These are phyloP conservation scores for Phodopus roborovskii DNA, from an alignment of 2,113 vertebrate species.

Conservation along the genomic window DNA sequence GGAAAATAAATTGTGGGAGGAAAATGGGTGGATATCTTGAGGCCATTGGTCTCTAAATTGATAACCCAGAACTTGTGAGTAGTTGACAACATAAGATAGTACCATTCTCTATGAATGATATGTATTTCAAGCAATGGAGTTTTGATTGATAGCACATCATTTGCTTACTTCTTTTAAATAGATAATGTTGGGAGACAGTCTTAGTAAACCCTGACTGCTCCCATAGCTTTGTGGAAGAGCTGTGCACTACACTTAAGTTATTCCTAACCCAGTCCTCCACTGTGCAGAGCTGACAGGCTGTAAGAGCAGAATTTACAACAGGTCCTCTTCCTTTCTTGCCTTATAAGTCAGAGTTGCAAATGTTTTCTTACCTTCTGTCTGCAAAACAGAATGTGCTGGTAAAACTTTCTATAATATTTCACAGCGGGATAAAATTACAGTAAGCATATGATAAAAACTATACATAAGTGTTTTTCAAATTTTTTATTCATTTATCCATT, in stretches of 20 bases:
- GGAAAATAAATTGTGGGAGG: background rate
- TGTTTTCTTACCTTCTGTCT: background rate
- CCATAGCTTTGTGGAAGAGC: background rate
- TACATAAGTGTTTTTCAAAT: background rate
- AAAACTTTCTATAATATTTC: background rate
- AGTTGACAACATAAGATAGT: rapidly evolving
- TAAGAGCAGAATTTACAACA: background rate
- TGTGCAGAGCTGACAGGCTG: background rate
- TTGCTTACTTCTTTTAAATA: background rate
- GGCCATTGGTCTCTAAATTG: rapidly evolving
- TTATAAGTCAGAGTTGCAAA: background rate
- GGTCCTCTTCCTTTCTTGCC: background rate
- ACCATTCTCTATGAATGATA: background rate
- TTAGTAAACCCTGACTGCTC: background rate
- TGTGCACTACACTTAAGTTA: rapidly evolving
- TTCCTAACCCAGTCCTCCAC: rapidly evolving
- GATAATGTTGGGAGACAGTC: background rate
- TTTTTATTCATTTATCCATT: constrained; percentile 2
- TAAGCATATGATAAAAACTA: constrained; percentile 19
- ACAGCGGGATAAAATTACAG: background rate
- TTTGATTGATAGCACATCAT: background rate
- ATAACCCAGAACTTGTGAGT: background rate
- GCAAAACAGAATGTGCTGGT: background rate
- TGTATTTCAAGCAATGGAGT: background rate
- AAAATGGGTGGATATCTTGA: background rate